phyloP scores from a whole-genome alignment of 2,888 invertebrate genomes.

The Penaeus monodon region DNA sequence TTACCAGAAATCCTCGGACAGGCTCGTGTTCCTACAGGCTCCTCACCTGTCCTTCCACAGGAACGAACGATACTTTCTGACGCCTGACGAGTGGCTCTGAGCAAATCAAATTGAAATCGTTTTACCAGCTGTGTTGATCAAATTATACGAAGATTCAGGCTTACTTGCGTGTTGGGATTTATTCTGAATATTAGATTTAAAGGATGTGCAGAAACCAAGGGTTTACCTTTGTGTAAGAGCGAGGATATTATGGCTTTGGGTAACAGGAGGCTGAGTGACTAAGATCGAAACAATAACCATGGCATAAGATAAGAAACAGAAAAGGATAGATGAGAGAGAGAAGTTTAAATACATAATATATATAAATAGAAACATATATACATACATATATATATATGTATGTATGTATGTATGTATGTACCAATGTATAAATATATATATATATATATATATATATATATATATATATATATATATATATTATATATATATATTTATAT shows the following conservation, averaged over 20 bases:
- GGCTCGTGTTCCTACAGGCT: background rate
- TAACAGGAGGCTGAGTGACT: background rate
- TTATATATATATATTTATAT: background rate
- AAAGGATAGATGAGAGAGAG: background rate
- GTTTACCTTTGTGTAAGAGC: slow-evolving; percentile 34
- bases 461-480: background rate
- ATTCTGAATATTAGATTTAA: slow-evolving; percentile 62
- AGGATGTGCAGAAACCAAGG: slow-evolving; percentile 55
- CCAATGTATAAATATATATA: background rate
- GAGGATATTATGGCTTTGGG: slow-evolving; percentile 2
- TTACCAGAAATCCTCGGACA: slow-evolving; percentile 32
- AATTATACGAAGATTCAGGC: slow-evolving; percentile 61
- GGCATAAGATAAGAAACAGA: too few relatives aligned
- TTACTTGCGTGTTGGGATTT: slow-evolving; percentile 62
- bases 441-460: background rate
- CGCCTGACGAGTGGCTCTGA: slow-evolving; percentile 33
- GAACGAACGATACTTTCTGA: slow-evolving; percentile 50
- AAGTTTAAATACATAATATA: background rate
- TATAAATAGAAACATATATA: background rate
- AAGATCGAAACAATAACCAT: background rate
- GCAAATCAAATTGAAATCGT: slow-evolving; percentile 64
- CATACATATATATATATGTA: background rate
- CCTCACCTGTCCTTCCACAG: slow-evolving; percentile 9
- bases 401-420: background rate
- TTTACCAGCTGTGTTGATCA: slow-evolving; percentile 59